A percentile compares a stretch with the other conserved stretches of the same genome.
Evolutionary conservation across 2,113 vertebrate genomes (phyloP).

Genomic region (Chaetodon auriga): DNA sequence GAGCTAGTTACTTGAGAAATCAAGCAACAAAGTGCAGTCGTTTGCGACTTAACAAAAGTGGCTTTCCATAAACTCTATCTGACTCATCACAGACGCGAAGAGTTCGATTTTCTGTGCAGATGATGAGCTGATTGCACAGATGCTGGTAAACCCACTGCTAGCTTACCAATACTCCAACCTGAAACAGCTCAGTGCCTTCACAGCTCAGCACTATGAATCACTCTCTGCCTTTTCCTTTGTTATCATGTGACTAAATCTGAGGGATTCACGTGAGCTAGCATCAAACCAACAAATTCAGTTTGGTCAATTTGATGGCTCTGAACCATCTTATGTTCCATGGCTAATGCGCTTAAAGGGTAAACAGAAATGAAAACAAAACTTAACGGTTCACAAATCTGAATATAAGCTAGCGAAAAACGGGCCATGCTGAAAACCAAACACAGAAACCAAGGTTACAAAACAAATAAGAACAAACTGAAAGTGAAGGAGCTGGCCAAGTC

Average conservation of each 20-base stretch:
- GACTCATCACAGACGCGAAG: conserved; percentile 3
- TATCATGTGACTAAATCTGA: background rate
- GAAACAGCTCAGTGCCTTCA: too few species aligned
- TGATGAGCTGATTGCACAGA: background rate
- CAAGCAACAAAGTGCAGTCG: background rate
- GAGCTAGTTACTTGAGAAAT: background rate
- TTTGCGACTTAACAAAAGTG: background rate
- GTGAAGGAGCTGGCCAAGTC: conserved; percentile 2
- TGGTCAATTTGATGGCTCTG: background rate
- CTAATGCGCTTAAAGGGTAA: conserved; percentile 10
- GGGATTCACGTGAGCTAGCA: background rate
- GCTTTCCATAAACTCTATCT: background rate
- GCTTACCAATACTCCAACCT: background rate
- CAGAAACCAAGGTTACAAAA: conserved; percentile 6
- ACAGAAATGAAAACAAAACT: conserved; percentile 6
- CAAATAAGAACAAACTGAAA: conserved; percentile 46
- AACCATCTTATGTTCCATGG: background rate
- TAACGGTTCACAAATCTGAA: conserved; percentile 8
- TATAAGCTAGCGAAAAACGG: background rate
- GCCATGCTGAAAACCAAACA: conserved; percentile 4
- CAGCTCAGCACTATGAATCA: background rate
- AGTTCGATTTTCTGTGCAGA: background rate
- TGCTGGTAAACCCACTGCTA: background rate
- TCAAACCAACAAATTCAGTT: background rate
- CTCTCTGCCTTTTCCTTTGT: background rate